Evolutionary conservation across 2,888 invertebrate genomes (phyloP).

Genomic region (Abscondita cerata): DNA sequence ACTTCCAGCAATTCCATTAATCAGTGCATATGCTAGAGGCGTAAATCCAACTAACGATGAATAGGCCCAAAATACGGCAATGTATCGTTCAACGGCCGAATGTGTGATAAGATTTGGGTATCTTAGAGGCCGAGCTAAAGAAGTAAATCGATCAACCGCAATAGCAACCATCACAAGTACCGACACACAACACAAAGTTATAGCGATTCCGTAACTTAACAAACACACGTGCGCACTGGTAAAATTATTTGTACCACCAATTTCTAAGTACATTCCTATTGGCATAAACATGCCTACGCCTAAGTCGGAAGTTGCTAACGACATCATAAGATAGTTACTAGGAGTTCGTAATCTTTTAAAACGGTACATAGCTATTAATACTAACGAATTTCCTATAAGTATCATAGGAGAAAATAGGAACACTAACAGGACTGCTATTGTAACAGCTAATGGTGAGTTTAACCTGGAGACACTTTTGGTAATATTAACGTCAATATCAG

Average conservation of each 20-base stretch:
- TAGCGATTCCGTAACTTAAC: slow-evolving; percentile 65
- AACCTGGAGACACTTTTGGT: slow-evolving; percentile 51
- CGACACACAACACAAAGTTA: slow-evolving; percentile 66
- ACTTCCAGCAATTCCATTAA: slow-evolving; percentile 42
- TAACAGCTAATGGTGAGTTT: slow-evolving; percentile 58
- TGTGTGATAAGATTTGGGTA: slow-evolving; percentile 71
- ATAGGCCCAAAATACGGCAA: slow-evolving; percentile 66
- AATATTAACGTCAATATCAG: slow-evolving; percentile 51
- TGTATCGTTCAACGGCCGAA: slow-evolving; percentile 65
- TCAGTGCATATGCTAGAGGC: slow-evolving; percentile 61
- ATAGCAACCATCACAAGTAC: slow-evolving; percentile 68
- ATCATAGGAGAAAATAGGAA: slow-evolving; percentile 65
- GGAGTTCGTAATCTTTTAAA: slow-evolving; percentile 68
- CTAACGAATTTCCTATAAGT: slow-evolving; percentile 65
- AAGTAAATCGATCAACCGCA: slow-evolving; percentile 68
- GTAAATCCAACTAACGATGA: slow-evolving; percentile 64
- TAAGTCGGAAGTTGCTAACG: slow-evolving; percentile 67
- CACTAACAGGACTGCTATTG: slow-evolving; percentile 61
- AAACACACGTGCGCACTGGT: slow-evolving; percentile 61
- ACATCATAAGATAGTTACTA: slow-evolving; percentile 67
- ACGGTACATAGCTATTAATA: slow-evolving; percentile 65
- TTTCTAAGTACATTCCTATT: slow-evolving; percentile 65
- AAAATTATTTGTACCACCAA: slow-evolving; percentile 59
- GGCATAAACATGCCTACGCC: slow-evolving; percentile 67
- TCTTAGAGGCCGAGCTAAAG: slow-evolving; percentile 66